Evolutionary conservation across 2,113 vertebrate species (phyloP).

Genomic region (Gymnarchus niloticus): DNA sequence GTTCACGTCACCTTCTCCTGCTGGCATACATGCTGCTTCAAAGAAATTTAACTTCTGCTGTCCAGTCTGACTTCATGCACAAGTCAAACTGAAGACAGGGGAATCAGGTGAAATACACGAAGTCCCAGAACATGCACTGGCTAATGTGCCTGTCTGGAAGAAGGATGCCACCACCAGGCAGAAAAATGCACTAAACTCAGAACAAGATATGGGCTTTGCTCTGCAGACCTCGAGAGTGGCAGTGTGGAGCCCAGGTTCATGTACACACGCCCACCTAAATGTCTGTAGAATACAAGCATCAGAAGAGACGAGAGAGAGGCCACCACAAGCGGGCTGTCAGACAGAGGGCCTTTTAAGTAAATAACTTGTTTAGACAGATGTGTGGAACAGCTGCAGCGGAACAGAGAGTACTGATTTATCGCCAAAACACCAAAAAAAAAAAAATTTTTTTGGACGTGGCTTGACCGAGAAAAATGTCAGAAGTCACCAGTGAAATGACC

Average conservation of each 20-base stretch:
- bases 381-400: not conserved
- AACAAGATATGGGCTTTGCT: not conserved
- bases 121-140: not conserved
- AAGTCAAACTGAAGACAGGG: slow-evolving; percentile 14
- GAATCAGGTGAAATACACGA: not conserved
- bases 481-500: not conserved
- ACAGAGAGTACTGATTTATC: not conserved
- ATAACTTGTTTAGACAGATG: not conserved
- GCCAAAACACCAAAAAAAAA: not conserved
- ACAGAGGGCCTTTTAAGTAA: not conserved
- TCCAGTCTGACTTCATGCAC: not conserved
- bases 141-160: not conserved
- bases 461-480: not conserved
- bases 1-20: slow-evolving; percentile 16
- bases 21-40: not conserved
- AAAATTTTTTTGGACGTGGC: not conserved
- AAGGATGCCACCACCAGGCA: too few relatives aligned
- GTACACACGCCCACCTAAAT: too few relatives aligned
- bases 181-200: not conserved
- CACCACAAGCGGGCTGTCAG: not conserved
- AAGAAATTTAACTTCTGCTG: not conserved
- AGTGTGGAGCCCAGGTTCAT: too few relatives aligned
- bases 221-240: not conserved
- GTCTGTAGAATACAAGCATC: not conserved
- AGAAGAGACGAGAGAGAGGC: not conserved